A percentile compares a stretch with the other conserved stretches of the same genome.
Evolutionary conservation across 2,888 invertebrate genomes (phyloP).

Genomic region (Spilosoma lubricipeda): DNA sequence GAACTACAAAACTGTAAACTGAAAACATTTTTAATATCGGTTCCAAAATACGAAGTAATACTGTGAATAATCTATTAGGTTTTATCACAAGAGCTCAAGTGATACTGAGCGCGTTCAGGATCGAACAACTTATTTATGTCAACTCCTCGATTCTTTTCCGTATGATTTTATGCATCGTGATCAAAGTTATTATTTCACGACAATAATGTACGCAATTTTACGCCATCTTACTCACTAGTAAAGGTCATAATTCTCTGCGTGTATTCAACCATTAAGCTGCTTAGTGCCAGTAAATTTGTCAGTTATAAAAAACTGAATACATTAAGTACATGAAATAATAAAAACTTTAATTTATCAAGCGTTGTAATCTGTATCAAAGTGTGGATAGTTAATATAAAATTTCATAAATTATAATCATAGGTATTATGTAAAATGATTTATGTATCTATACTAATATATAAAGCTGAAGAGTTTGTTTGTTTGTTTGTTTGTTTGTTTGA

Average conservation of each 20-base stretch:
- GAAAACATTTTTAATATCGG: slow-evolving; percentile 59
- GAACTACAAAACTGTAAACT: slow-evolving; percentile 58
- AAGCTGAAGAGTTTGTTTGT: too few species aligned
- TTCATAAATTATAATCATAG: neutral
- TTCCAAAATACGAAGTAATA: slow-evolving; percentile 14
- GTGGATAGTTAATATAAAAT: neutral
- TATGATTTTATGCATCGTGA: slow-evolving; percentile 30
- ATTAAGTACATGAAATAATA: neutral
- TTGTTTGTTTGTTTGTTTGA: too few species aligned
- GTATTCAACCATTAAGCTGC: neutral
- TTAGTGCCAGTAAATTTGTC: neutral
- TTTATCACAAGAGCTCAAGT: slow-evolving; percentile 64
- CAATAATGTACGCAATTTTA: slow-evolving; percentile 29
- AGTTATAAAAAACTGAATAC: neutral
- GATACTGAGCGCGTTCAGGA: slow-evolving; percentile 63
- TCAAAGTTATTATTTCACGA: slow-evolving; percentile 36
- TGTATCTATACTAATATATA: too few species aligned
- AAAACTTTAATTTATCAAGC: neutral
- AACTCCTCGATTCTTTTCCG: slow-evolving; percentile 46
- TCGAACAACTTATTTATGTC: slow-evolving; percentile 69
- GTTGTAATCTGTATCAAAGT: neutral
- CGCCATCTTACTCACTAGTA: slow-evolving; percentile 25
- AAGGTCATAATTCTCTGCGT: slow-evolving; percentile 27
- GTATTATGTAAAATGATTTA: neutral
- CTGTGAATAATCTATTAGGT: slow-evolving; percentile 40